phyloP scores from a whole-genome alignment of 2,797 vertebrate genomes.

The Epinephelus malabaricus region DNA sequence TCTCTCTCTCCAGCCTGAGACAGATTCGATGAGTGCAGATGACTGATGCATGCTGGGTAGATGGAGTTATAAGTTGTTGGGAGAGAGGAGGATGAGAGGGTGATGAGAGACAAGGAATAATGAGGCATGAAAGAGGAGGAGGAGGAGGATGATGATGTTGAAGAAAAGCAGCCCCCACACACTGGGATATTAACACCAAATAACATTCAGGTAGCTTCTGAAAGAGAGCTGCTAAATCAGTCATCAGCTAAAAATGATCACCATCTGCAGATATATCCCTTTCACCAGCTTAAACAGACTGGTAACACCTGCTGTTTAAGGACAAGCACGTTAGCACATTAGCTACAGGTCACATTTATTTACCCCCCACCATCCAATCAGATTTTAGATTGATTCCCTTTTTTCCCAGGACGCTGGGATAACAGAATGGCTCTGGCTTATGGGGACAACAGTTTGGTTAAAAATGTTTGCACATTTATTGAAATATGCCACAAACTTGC shows the following conservation, averaged over 20 bases:
- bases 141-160: not conserved
- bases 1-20: not conserved
- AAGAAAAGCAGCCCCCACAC: not conserved
- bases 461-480: not conserved
- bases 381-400: not conserved
- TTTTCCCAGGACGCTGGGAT: not conserved
- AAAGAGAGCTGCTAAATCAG: conserved; percentile 1
- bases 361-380: not conserved
- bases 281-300: not conserved
- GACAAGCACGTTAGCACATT: not conserved
- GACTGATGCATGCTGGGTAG: conserved; percentile 29
- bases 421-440: not conserved
- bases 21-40: not conserved
- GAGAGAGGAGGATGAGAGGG: conserved; percentile 22
- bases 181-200: not conserved
- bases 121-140: conserved; percentile 18
- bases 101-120: conserved; percentile 27
- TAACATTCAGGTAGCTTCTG: conserved; percentile 3
- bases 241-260: not conserved
- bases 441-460: not conserved
- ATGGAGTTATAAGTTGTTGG: conserved; percentile 8
- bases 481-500: not conserved
- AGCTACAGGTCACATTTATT: not conserved
- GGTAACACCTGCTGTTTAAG: not conserved
- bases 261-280: not conserved